Evolutionary conservation across 2,797 vertebrate species (phyloP).

Genomic region (Ceryle rudis): DNA sequence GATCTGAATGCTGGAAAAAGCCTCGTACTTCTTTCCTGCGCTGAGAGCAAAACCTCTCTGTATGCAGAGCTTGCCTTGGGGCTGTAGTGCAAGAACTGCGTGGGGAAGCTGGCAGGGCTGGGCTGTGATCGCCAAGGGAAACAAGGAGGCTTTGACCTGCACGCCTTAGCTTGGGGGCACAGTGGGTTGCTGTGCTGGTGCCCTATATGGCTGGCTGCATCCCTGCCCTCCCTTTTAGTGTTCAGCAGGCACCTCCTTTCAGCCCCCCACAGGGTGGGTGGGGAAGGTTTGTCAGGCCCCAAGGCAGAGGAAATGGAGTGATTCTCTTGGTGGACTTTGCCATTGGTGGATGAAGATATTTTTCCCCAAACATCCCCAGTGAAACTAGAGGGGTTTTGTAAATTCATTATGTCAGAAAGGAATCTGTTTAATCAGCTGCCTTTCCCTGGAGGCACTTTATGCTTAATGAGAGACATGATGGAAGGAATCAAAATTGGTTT

Average conservation of each 20-base stretch:
- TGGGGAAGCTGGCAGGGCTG: background rate
- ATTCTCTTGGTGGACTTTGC: background rate
- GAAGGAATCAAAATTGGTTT: conserved; percentile 42
- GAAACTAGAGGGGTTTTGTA: conserved; percentile 56
- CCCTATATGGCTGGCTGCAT: background rate
- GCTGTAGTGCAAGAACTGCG: rapidly evolving
- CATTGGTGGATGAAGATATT: conserved; percentile 23
- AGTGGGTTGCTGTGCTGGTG: background rate
- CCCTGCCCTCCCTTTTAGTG: background rate
- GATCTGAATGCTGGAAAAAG: conserved; percentile 65
- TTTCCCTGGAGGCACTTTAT: conserved; percentile 59
- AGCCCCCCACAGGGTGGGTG: rapidly evolving
- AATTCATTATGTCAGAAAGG: conserved; percentile 70
- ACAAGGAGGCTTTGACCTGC: background rate
- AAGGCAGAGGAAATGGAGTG: background rate
- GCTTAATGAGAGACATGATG: conserved; percentile 52
- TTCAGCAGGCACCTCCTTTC: background rate
- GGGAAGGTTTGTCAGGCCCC: background rate
- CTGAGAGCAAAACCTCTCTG: background rate
- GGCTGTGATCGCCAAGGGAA: background rate
- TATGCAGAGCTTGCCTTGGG: background rate
- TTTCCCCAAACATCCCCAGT: conserved; percentile 67
- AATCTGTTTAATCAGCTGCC: conserved; percentile 75
- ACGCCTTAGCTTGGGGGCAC: rapidly evolving
- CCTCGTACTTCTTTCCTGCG: conserved; percentile 56